Conservation (phyloP, 2,797 vertebrate species). For the Gorsachius magnificus region DNA sequence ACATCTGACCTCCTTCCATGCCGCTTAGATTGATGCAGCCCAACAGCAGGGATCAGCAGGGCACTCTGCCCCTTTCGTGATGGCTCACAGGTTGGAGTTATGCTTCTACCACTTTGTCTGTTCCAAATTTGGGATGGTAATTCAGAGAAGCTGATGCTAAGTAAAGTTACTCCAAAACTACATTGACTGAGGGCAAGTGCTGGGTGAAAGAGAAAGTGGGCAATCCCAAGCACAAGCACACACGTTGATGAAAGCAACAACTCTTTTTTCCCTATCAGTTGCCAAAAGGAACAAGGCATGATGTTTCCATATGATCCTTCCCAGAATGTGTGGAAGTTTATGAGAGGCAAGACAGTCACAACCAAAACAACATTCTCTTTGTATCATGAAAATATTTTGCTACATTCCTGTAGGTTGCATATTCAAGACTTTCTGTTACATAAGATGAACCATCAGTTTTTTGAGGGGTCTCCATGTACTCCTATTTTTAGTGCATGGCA, state of each 20-base stretch:
- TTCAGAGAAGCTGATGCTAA: not conserved
- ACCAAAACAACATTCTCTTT: not conserved
- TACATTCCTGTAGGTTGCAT: not conserved
- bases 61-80: not conserved
- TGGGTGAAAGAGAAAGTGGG: not conserved
- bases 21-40: not conserved
- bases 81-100: not conserved
- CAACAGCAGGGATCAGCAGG: not conserved
- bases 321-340: not conserved
- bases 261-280: not conserved
- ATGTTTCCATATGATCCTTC: not conserved
- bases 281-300: not conserved
- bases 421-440: not conserved
- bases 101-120: rapidly evolving
- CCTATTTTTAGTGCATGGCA: not conserved
- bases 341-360: not conserved
- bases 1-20: not conserved
- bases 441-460: not conserved
- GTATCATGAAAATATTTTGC: not conserved
- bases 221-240: not conserved
- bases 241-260: not conserved
- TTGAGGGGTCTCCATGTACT: not conserved
- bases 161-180: not conserved
- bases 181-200: not conserved
- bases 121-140: not conserved